Evolutionary conservation across 92 coral and sea anemone species (phyloP).

Genomic region (Porites lobata): DNA sequence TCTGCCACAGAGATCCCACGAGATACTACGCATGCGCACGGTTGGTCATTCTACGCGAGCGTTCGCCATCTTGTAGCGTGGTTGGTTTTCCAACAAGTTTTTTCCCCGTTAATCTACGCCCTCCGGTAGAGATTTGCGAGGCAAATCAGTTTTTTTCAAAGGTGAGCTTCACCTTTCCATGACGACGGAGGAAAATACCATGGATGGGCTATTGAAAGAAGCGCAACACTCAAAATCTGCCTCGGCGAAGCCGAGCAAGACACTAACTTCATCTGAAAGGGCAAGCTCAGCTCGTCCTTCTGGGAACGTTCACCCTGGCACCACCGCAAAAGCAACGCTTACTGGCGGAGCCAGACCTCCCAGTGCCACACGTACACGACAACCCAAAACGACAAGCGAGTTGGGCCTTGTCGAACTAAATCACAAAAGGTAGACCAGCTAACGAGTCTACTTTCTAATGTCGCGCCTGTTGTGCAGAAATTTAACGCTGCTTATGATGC

Average conservation of each 20-base stretch:
- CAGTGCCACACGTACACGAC: constrained; percentile 1
- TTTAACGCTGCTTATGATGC: constrained; percentile 36
- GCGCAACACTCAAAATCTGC: no score
- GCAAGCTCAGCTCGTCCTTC: neutral
- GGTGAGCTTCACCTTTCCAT: constrained; percentile 12
- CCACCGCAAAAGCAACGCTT: neutral
- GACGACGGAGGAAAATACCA: constrained; percentile 2
- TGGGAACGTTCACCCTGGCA: neutral
- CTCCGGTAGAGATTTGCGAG: constrained; percentile 42
- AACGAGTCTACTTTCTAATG: neutral
- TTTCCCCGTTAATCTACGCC: constrained; percentile 26
- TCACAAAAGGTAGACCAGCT: constrained; percentile 34
- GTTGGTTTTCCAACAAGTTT: constrained; percentile 41
- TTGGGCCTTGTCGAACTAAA: neutral
- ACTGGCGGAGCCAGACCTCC: neutral
- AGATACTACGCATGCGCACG: constrained; percentile 66
- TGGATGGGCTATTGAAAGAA: neutral
- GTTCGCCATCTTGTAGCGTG: constrained; percentile 52
- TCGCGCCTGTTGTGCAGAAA: constrained; percentile 13
- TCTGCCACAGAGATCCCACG: constrained; percentile 67
- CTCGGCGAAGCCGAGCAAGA: no score
- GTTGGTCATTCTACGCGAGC: constrained; percentile 52
- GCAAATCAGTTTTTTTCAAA: constrained; percentile 19
- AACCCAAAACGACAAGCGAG: constrained; percentile 2
- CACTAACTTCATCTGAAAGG: no score